phyloP scores from a whole-genome alignment of 2,888 invertebrate genomes.

The Napeogenes inachia region DNA sequence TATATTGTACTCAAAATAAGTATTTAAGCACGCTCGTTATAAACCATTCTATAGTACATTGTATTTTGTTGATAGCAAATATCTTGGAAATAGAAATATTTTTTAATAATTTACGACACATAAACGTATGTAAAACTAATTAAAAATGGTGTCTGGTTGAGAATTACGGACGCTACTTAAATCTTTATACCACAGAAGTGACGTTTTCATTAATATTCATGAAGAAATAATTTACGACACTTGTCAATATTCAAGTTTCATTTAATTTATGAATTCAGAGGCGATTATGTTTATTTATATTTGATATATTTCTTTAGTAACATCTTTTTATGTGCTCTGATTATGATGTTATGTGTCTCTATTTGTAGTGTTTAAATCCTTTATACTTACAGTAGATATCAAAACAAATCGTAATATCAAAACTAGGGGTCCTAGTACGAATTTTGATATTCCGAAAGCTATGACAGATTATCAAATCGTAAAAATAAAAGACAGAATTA shows the following conservation, averaged over 20 bases:
- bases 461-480: too few species aligned
- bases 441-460: too few species aligned
- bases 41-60: too few species aligned
- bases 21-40: too few species aligned
- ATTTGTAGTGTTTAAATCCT: too few species aligned
- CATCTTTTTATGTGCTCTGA: background rate
- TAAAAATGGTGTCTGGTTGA: slow-evolving; percentile 19
- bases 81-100: background rate
- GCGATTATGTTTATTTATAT: slow-evolving; percentile 3
- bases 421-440: too few species aligned
- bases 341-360: too few species aligned
- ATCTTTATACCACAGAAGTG: slow-evolving; percentile 29
- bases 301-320: background rate
- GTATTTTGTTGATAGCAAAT: too few species aligned
- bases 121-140: slow-evolving; percentile 20
- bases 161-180: slow-evolving; percentile 15
- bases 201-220: slow-evolving; percentile 33
- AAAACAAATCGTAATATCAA: too few species aligned
- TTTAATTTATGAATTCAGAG: slow-evolving; percentile 28
- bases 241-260: slow-evolving; percentile 26
- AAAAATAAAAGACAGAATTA: too few species aligned
- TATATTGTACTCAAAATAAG: too few species aligned
- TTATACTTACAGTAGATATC: too few species aligned
- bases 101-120: slow-evolving; percentile 9
- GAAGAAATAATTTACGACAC: slow-evolving; percentile 32